Base-by-base conservation (phyloP, 2,113 vertebrate species). In the Corythaixoides concolor region DNA sequence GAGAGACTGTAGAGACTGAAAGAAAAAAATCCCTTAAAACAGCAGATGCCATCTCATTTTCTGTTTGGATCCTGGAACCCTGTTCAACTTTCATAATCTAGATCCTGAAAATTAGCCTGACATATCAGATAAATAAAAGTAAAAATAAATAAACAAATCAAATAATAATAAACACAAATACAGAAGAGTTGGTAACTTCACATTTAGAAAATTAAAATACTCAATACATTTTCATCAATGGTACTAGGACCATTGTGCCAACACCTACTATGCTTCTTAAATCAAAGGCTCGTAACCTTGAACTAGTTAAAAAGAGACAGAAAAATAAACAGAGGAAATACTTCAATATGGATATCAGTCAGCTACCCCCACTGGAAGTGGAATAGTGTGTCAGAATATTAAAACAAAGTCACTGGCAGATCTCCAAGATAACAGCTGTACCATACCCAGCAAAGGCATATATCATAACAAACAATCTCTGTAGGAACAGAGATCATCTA, bases 311-410 rank as follows among this genome's bases (percentile, higher is more conserved):
- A 93, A 93, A 93, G 43, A 84, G 26, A 0, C 33, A 93, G n/a
- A 80, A 92, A 94, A 88, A 73, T 30, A 72, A 80, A 77, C 26
- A 92, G n/a, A 90, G 47, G 49, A 91, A 91, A 80, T 53, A 88
- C 19, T 95, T 91, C 62, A 66, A 47, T 74, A 80, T 41, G 13
- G 27, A 0, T 73, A 64, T 79, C 8, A 2, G 41, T 77, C 27
- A 84, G n/a, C 52, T 89, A 52, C 28, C 58, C 55, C 8, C 63
- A 82, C 5, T 85, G 70, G 69, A 95, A 94, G 26, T 47, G 27
- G 52, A 91, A 76, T 24, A 67, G 43, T 8, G 8, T 85, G 63
- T 85, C 62, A 74, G 58, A 88, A 69, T 77, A 90, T 37, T 76
- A 64, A 91, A 95, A 84, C 55, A 88, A 84, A 91, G 32, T 69